Base-by-base conservation (phyloP, 2,888 invertebrate species). In the Clostera curtula region DNA sequence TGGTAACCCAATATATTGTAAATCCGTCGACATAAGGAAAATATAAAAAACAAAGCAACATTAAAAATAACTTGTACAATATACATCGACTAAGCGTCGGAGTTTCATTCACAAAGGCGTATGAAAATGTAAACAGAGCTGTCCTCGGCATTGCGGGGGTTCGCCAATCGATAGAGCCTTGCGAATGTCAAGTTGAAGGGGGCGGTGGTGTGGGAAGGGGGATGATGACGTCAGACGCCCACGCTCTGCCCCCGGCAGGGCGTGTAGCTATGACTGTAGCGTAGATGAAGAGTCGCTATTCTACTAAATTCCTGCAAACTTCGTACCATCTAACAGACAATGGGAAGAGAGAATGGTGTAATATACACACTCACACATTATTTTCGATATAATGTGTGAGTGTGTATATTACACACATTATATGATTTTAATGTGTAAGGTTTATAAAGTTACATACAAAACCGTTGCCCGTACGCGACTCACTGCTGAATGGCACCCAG, bases 131-230 rank as follows among this genome's bases (percentile, higher is more conserved):
- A 65, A 66, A 66, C 63, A 63, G 30, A 17, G 11, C 18, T 48
- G 51, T 43, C 57, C 63, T 58, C 65, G 59, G 56, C 55, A 55
- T 53, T 54, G 60, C 55, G 49, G 56, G 24, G 42, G 29, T 34
- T 37, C 27, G 52, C 38, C 30, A 48, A 63, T 68, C 68, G 59
- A 67, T 68, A 64, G 49, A 57, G 61, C 56, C 42, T 45, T 25
- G 56, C 57, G 63, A 68, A 68, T 68, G 68, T 69, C 69, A 69
- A 68, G 69, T 69, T 69, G 64, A 68, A 60, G 59, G 54, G 62
- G 48, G 38, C 10, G 20, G 30, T 32, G 40, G 36, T 19, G 13
- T 12, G 18, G 24, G 19, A 21, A 11, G 16, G 19, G 15, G 13
- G 19, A 14, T 21, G 30, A 40, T 69, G 68, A 69, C 69, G 69